Conservation (phyloP, 2,888 invertebrate genomes). For the Holacanthella duospinosa region DNA sequence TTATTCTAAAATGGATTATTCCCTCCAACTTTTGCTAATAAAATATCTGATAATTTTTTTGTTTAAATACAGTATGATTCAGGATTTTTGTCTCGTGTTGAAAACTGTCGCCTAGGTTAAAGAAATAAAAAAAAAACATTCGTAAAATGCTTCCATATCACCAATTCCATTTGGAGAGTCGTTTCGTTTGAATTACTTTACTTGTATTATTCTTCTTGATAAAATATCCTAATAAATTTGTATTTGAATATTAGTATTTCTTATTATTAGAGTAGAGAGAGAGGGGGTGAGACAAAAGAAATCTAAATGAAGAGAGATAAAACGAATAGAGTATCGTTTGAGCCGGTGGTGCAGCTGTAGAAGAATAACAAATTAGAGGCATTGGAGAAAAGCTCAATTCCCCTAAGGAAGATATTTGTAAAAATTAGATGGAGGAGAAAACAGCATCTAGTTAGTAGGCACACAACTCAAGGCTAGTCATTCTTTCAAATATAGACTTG, state of each 20-base stretch:
- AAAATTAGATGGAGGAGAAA: slow-evolving; percentile 25
- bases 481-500: neutral
- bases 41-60: too few species aligned
- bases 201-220: too few species aligned
- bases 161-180: too few species aligned
- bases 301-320: neutral
- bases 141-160: too few species aligned
- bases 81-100: too few species aligned
- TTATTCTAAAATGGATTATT: too few species aligned
- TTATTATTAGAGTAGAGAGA: neutral
- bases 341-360: neutral
- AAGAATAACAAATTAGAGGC: slow-evolving; percentile 3
- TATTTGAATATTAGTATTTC: neutral
- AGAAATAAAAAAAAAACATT: too few species aligned
- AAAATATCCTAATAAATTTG: neutral
- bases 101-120: too few species aligned
- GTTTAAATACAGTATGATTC: too few species aligned
- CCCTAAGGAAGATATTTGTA: slow-evolving; percentile 26
- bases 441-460: neutral
- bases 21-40: too few species aligned
- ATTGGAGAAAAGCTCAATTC: slow-evolving; percentile 2
- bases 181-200: too few species aligned
- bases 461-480: neutral
- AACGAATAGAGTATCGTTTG: neutral
- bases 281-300: neutral